A percentile compares a stretch with the other conserved stretches of the same genome.
These are phyloP conservation scores for Hydrotaea diabolus DNA, from an alignment of 2,888 invertebrate species.

Conservation along the genomic window DNA sequence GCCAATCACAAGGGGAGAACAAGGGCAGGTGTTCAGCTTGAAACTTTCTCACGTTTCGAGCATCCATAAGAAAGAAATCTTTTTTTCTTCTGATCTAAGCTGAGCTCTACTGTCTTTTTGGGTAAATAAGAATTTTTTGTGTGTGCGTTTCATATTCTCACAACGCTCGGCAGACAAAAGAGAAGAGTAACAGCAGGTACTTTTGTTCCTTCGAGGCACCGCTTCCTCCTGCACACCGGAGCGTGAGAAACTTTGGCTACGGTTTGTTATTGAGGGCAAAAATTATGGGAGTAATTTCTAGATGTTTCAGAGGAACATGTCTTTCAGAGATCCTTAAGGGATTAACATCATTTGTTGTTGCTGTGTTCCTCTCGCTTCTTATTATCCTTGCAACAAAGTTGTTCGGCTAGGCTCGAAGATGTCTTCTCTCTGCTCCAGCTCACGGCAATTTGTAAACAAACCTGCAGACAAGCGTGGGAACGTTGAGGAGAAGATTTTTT, in stretches of 20 bases:
- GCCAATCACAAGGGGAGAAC: conserved; percentile 71
- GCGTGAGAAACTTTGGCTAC: conserved; percentile 75
- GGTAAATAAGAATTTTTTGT: conserved; percentile 31
- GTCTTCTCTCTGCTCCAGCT: background rate
- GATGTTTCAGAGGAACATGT: conserved; percentile 56
- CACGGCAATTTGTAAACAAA: conserved; percentile 49
- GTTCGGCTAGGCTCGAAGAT: background rate
- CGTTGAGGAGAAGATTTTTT: conserved; percentile 33
- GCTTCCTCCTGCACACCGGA: conserved; percentile 58
- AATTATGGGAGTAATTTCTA: conserved; percentile 38
- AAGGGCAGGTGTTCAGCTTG: conserved; percentile 74
- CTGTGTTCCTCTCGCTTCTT: conserved; percentile 48
- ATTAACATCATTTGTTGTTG: conserved; percentile 58
- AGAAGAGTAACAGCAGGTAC: conserved; percentile 72
- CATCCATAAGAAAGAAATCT: conserved; percentile 38
- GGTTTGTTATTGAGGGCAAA: conserved; percentile 50
- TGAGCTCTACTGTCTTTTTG: conserved; percentile 22
- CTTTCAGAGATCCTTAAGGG: conserved; percentile 60
- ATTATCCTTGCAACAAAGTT: conserved; percentile 52
- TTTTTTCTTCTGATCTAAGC: conserved; percentile 31
- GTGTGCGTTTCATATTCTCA: background rate
- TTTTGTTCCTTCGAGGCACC: conserved; percentile 41
- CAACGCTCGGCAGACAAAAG: conserved; percentile 37
- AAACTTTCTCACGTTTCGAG: conserved; percentile 76
- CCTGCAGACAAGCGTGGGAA: conserved; percentile 55